Percentiles rank a stretch among this genome's conserved stretches.
phyloP scores from a whole-genome alignment of 1,140 invertebrate genomes.

The Geopemphigus sp. region DNA sequence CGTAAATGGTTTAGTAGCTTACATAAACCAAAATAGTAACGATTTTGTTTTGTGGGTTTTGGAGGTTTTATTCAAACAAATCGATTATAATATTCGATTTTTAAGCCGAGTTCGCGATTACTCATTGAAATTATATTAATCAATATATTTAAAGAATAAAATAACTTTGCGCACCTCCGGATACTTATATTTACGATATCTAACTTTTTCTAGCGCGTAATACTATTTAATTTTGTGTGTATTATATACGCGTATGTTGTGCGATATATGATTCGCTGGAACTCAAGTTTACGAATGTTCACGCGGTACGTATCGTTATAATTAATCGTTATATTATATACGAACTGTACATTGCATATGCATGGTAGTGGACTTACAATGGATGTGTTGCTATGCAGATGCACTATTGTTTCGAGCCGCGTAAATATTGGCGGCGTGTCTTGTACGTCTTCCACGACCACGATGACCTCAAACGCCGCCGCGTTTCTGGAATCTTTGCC shows the following conservation, averaged over 20 bases:
- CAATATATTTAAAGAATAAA: too few relatives aligned
- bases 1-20: too few relatives aligned
- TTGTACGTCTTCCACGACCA: conserved; percentile 80
- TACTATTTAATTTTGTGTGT: too few relatives aligned
- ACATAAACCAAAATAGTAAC: background rate
- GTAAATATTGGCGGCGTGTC: conserved; percentile 79
- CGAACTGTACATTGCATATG: background rate
- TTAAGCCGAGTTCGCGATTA: background rate
- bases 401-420: conserved; percentile 41
- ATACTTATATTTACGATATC: too few relatives aligned
- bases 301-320: background rate
- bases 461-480: conserved; percentile 73
- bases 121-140: too few relatives aligned
- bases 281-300: background rate
- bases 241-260: too few relatives aligned
- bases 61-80: background rate
- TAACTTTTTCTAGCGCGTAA: too few relatives aligned
- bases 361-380: conserved; percentile 32
- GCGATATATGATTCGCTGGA: background rate
- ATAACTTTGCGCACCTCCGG: too few relatives aligned
- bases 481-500: conserved; percentile 81
- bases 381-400: conserved; percentile 48
- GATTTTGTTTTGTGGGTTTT: background rate
- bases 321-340: background rate
- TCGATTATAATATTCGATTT: background rate